These are phyloP conservation scores for Grapholita molesta DNA, from an alignment of 1,140 invertebrate genomes.

Conservation along the genomic window DNA sequence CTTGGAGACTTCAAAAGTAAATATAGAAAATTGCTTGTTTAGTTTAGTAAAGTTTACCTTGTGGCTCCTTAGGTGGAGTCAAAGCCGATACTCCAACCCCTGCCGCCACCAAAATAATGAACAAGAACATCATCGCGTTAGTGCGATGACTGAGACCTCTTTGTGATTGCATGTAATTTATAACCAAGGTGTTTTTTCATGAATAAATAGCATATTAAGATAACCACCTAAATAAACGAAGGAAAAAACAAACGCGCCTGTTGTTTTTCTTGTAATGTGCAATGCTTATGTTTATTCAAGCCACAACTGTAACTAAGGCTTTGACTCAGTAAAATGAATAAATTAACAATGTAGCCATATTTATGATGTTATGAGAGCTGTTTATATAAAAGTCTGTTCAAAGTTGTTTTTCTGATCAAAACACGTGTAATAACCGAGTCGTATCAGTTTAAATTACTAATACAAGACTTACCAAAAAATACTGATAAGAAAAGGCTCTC, in stretches of 20 bases:
- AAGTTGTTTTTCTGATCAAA: too few species aligned
- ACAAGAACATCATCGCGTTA: background rate
- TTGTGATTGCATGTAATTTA: background rate
- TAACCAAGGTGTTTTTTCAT: conserved; percentile 3
- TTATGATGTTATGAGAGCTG: too few species aligned
- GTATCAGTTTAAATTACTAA: too few species aligned
- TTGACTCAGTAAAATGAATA: background rate
- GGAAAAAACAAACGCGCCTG: background rate
- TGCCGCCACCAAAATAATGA: background rate
- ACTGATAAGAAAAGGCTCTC: too few species aligned
- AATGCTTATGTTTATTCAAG: background rate
- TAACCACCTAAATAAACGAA: background rate
- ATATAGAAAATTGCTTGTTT: background rate
- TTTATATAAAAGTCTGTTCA: too few species aligned
- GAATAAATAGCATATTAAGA: conserved; percentile 4
- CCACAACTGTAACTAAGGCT: background rate
- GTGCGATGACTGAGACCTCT: background rate
- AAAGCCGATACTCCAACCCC: conserved; percentile 3
- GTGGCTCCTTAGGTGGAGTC: background rate
- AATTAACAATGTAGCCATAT: background rate
- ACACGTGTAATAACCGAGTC: too few species aligned
- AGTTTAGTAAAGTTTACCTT: background rate
- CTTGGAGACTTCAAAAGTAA: too few species aligned
- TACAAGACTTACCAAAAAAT: too few species aligned
- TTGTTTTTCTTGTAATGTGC: background rate